Base-by-base conservation (phyloP, 2,113 vertebrate species). In the Tupaia tana region DNA sequence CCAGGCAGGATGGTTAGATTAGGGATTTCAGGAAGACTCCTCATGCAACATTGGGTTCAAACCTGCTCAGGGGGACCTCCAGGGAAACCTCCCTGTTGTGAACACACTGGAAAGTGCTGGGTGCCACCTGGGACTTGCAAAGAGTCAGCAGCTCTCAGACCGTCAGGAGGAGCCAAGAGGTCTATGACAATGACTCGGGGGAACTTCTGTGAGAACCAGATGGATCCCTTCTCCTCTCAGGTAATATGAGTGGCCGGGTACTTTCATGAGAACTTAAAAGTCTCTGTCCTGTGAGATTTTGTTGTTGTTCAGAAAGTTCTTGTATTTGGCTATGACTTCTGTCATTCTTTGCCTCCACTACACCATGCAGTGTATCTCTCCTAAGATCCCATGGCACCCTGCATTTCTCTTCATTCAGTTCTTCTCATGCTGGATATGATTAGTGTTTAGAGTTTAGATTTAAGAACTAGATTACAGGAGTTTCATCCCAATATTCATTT, bases 251-350 rank as follows among this genome's bases (percentile, higher is more conserved):
- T 66, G 80, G 19, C 52, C 27, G 29, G 14, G 6, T 59, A 9
- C 29, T 54, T 71, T 43, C 13, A 2, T 43, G 31, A 31, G 74
- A 9, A 70, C 58, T 58, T 71, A 13, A 54, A 80, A 67, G 14
- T 8, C 19, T 13, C 6, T 13, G 15, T 14, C 7, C 18, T 22
- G 9, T 12, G 52, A 22, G 0, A 4, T 12, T 7, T 22, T 58
- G 34, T 56, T 66, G 59, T 84, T 16, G 3, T 19, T 34, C 43
- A 54, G 1, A 27, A 74, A 56, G 1, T 64, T 66, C 82, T 67
- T 73, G 3, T 25, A 58, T 52, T 86, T 79, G 11, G 77, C 54
- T 64, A 1, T 71, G 56, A 18, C 24, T 43, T n/a, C 43, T 7
- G 71, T 27, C 43, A 27, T 22, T 61, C 18, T 63, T 22, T 77